Percentiles rank a stretch among this genome's conserved stretches.
These are phyloP conservation scores for Protophormia terraenovae DNA, from an alignment of 2,888 invertebrate genomes.

Conservation along the genomic window DNA sequence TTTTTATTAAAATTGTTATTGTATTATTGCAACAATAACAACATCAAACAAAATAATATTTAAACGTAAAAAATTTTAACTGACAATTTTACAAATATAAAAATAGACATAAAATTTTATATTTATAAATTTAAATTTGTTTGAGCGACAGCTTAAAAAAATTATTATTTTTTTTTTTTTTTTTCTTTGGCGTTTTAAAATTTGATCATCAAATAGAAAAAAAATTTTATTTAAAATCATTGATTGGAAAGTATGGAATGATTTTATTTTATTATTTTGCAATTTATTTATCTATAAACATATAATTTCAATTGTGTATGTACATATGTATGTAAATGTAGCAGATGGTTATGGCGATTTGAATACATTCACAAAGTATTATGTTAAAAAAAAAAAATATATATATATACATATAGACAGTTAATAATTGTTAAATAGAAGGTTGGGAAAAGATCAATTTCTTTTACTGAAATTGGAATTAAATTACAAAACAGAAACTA, in stretches of 20 bases:
- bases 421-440: no score
- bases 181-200: no score
- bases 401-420: no score
- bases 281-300: not conserved
- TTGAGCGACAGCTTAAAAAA: not conserved
- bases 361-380: not conserved
- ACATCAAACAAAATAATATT: no score
- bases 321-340: not conserved
- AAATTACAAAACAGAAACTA: no score
- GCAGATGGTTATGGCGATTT: not conserved
- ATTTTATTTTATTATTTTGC: not conserved
- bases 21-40: not conserved
- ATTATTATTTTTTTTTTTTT: no score
- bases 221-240: conserved; percentile 7
- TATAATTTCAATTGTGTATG: not conserved
- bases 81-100: not conserved
- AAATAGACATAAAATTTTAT: not conserved
- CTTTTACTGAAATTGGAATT: no score
- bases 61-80: not conserved
- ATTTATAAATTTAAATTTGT: not conserved
- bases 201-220: not conserved
- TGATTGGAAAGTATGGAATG: not conserved
- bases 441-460: no score
- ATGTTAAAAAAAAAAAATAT: no score
- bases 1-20: not conserved